Evolutionary conservation across 2,888 invertebrate genomes (phyloP).

Genomic region (Anodontia alba): DNA sequence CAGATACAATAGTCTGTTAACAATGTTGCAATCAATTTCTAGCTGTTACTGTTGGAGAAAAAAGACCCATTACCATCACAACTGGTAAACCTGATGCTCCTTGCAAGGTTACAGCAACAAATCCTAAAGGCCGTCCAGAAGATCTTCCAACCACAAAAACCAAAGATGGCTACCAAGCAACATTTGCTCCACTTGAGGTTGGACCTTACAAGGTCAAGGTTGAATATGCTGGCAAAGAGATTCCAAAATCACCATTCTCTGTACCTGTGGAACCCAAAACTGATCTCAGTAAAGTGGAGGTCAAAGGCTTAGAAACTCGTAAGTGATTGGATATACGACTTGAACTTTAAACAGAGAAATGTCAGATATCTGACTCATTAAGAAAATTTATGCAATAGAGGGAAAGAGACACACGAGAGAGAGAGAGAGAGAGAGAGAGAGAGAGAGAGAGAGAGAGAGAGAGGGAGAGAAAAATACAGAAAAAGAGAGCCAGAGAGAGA

Average conservation of each 20-base stretch:
- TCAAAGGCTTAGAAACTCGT: constrained; percentile 95
- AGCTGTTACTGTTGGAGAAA: constrained; percentile 64
- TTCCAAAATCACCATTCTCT: constrained; percentile 84
- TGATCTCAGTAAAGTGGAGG: constrained; percentile 82
- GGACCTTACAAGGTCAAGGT: constrained; percentile 84
- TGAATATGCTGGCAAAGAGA: constrained; percentile 84
- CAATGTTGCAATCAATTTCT: neutral
- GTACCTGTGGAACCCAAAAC: constrained; percentile 83
- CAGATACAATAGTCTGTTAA: too few species aligned
- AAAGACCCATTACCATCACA: constrained; percentile 56
- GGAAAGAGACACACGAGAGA: too few species aligned
- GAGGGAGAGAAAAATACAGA: too few species aligned
- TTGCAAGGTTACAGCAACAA: constrained; percentile 81
- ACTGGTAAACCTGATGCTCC: constrained; percentile 62
- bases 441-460: too few species aligned
- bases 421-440: too few species aligned
- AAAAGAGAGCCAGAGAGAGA: too few species aligned
- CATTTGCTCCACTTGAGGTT: constrained; percentile 84
- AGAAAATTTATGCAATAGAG: too few species aligned
- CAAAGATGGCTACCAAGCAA: constrained; percentile 87
- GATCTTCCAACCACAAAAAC: constrained; percentile 91
- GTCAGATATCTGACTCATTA: too few species aligned
- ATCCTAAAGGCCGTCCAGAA: constrained; percentile 87
- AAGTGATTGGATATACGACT: constrained; percentile 87
- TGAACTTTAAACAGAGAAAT: too few species aligned